Conservation (phyloP, 2,797 vertebrate genomes). For the Apodemus agrarius region DNA sequence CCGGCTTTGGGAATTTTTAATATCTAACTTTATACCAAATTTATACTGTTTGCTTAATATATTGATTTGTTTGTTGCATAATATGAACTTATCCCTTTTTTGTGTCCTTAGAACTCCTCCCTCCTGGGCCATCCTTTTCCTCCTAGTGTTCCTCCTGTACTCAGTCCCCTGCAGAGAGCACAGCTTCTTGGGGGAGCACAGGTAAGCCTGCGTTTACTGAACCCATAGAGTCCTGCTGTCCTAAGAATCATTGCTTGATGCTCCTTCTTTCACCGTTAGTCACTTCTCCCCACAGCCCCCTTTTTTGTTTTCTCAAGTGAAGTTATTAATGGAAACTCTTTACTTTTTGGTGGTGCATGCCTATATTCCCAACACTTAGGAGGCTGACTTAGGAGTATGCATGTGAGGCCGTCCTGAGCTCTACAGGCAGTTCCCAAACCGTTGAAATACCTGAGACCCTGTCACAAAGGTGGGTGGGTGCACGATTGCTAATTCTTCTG, state of each 20-base stretch:
- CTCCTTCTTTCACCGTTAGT: background rate
- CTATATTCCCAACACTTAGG: background rate
- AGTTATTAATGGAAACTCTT: constrained; percentile 23
- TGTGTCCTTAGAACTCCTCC: constrained; percentile 91
- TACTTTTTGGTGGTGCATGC: background rate
- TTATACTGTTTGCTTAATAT: background rate
- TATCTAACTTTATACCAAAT: background rate
- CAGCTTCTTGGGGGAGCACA: constrained; percentile 93
- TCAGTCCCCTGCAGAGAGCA: constrained; percentile 95
- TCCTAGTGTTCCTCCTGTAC: constrained; percentile 91
- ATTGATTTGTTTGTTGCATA: background rate
- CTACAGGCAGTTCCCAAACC: background rate
- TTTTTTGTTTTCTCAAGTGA: background rate
- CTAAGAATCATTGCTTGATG: background rate
- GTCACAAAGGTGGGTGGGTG: background rate
- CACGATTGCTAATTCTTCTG: background rate
- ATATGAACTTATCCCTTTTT: constrained; percentile 27
- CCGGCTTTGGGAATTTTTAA: background rate
- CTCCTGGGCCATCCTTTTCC: constrained; percentile 92
- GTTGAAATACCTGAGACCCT: background rate
- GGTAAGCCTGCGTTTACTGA: constrained; percentile 78
- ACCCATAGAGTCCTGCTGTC: background rate
- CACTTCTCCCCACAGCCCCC: background rate
- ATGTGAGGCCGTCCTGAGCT: background rate
- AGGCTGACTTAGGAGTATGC: background rate